phyloP scores from a whole-genome alignment of 2,113 vertebrate species.

The Upupa epops region DNA sequence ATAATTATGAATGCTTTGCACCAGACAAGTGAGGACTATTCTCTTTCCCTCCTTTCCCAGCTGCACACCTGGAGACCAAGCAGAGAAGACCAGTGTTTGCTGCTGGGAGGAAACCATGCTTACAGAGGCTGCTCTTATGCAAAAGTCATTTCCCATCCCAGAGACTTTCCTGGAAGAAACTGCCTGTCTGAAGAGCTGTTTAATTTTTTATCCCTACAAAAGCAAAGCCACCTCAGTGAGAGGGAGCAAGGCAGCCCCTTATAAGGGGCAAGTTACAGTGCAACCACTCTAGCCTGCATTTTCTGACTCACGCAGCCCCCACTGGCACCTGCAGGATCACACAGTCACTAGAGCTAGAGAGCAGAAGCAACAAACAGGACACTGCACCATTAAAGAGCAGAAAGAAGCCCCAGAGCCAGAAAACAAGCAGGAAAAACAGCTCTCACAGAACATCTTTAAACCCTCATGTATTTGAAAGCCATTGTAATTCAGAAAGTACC shows the following conservation, averaged over 20 bases:
- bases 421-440: neutral
- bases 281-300: neutral
- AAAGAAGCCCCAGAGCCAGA: neutral
- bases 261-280: neutral
- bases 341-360: neutral
- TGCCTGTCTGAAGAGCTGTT: neutral
- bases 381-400: neutral
- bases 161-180: neutral
- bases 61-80: neutral
- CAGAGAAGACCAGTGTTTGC: neutral
- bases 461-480: neutral
- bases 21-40: accelerated
- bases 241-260: neutral
- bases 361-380: neutral
- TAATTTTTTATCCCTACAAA: neutral
- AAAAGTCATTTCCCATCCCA: neutral
- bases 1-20: neutral
- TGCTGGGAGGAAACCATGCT: neutral
- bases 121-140: neutral
- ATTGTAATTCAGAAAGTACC: neutral
- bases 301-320: neutral
- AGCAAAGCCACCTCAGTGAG: neutral
- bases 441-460: neutral
- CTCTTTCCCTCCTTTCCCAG: neutral
- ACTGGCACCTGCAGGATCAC: neutral